These are phyloP conservation scores for Emesis russula DNA, from an alignment of 2,888 invertebrate genomes.

Conservation along the genomic window DNA sequence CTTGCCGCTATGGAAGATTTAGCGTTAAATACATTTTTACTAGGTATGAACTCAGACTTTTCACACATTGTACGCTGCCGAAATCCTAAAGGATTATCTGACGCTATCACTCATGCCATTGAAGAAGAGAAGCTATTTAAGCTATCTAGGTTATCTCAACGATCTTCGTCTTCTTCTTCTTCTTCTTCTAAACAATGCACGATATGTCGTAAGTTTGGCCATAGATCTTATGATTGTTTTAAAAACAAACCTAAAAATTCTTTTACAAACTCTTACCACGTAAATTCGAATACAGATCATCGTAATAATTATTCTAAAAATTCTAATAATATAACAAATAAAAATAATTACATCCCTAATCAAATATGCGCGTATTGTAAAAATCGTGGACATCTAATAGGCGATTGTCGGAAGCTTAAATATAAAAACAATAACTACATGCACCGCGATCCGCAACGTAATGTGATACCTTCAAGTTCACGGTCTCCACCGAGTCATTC, in stretches of 20 bases:
- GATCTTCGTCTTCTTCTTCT: not conserved
- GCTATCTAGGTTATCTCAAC: conserved; percentile 16
- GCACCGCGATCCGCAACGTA: not conserved
- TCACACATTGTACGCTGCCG: conserved; percentile 2
- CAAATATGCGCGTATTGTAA: conserved; percentile 36
- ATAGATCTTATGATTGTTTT: conserved; percentile 9
- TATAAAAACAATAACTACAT: conserved; percentile 10
- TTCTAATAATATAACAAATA: conserved; percentile 10
- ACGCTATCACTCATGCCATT: not conserved
- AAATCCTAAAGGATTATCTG: not conserved
- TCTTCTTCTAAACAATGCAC: conserved; percentile 8
- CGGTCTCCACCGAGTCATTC: not conserved
- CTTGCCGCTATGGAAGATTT: conserved; percentile 3
- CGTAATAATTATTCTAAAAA: conserved; percentile 17
- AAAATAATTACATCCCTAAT: not conserved
- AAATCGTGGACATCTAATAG: conserved; percentile 33
- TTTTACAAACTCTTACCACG: conserved; percentile 19
- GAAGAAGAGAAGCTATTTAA: not conserved
- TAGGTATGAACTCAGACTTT: not conserved
- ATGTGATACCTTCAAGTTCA: conserved; percentile 18
- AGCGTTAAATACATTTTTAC: not conserved
- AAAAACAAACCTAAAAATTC: conserved; percentile 1
- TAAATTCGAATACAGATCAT: not conserved
- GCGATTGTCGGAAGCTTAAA: conserved; percentile 32
- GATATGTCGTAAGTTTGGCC: conserved; percentile 13